Percentiles rank a stretch among this genome's conserved stretches.
Conservation (phyloP, 2,888 invertebrate species). For the Ichneumoninae sp. region DNA sequence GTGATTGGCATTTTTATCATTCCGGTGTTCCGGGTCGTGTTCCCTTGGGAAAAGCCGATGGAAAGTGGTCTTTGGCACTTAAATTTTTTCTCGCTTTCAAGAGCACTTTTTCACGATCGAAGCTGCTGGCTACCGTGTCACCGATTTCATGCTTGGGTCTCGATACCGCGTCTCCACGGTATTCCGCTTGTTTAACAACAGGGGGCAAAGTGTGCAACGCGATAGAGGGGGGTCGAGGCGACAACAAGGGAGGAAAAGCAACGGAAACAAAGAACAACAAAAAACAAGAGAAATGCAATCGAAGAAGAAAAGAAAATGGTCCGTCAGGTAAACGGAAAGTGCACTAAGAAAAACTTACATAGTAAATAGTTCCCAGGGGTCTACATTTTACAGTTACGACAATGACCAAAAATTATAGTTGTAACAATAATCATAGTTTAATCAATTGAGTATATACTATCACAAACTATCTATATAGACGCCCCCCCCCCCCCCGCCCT, state of each 20-base stretch:
- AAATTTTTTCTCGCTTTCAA: conserved; percentile 31
- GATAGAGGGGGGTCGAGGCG: not conserved
- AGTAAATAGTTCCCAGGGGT: too few species aligned
- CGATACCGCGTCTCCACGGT: not conserved
- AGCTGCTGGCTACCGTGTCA: not conserved
- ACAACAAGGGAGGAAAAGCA: not conserved
- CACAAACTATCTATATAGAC: too few species aligned
- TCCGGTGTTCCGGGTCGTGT: conserved; percentile 30
- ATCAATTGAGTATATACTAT: too few species aligned
- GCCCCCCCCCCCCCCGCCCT: too few species aligned
- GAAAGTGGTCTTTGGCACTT: conserved; percentile 1
- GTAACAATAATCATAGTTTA: too few species aligned
- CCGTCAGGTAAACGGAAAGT: not conserved
- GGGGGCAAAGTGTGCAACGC: not conserved
- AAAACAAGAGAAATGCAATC: not conserved
- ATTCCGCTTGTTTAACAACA: not conserved
- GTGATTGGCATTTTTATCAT: conserved; percentile 59
- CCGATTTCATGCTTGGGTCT: not conserved
- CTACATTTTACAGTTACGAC: too few species aligned
- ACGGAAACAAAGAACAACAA: too few species aligned
- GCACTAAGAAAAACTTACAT: too few species aligned
- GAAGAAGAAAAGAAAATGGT: not conserved
- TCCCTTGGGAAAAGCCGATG: conserved; percentile 42
- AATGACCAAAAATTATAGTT: too few species aligned
- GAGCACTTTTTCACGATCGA: not conserved